A percentile compares a stretch with the other conserved stretches of the same genome.
These are phyloP conservation scores for Clamator glandarius DNA, from an alignment of 2,797 vertebrate species.

Conservation along the genomic window DNA sequence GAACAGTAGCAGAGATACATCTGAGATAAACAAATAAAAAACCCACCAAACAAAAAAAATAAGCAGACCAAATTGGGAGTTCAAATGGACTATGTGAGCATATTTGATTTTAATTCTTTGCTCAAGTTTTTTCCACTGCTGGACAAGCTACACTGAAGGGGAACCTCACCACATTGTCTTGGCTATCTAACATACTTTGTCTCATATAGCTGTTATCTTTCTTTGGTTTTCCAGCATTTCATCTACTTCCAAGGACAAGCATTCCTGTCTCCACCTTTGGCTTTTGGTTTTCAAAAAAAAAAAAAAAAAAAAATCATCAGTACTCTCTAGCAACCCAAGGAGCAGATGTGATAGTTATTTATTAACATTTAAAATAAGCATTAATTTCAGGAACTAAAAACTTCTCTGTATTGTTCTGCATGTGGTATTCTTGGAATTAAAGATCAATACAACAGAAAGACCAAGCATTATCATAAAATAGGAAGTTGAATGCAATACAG, in stretches of 20 bases:
- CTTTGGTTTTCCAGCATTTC: background rate
- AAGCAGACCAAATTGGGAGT: background rate
- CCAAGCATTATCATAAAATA: conserved; percentile 2
- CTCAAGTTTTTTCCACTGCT: background rate
- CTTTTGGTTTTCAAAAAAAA: background rate
- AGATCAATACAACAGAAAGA: conserved; percentile 23
- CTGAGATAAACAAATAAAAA: background rate
- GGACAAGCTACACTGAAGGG: background rate
- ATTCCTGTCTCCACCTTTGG: background rate
- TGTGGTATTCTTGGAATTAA: background rate
- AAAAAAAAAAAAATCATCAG: background rate
- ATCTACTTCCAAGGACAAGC: background rate
- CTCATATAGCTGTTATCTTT: background rate
- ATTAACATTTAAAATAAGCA: conserved; percentile 60
- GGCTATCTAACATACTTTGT: background rate
- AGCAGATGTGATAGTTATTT: conserved; percentile 36
- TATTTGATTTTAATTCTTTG: background rate
- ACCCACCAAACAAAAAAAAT: rapidly evolving
- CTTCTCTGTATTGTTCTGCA: background rate
- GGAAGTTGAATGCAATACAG: conserved; percentile 28
- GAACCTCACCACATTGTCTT: background rate
- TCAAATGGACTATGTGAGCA: background rate
- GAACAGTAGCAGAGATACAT: background rate
- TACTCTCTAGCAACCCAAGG: conserved; percentile 27
- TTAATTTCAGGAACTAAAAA: conserved; percentile 43